Conservation (phyloP, 2,888 invertebrate genomes). For the Netelia virgata region DNA sequence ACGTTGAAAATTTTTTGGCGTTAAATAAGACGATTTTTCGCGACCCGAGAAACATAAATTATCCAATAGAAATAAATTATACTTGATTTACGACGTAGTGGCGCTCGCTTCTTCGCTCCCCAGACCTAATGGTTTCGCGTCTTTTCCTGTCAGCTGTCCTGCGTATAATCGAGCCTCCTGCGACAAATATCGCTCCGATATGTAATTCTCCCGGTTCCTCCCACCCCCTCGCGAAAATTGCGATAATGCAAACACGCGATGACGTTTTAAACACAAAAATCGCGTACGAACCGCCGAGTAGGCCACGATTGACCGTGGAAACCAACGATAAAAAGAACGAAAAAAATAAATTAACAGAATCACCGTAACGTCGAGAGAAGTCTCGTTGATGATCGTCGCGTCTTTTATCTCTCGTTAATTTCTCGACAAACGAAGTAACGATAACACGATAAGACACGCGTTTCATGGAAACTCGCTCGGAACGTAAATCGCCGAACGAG, state of each 20-base stretch:
- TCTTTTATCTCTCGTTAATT: conserved; percentile 39
- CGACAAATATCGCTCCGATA: conserved; percentile 12
- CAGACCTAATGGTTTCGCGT: neutral
- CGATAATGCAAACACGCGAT: neutral
- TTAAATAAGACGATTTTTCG: too few relatives aligned
- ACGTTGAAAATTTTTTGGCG: too few relatives aligned
- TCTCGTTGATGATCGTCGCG: conserved; percentile 8
- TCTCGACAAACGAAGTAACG: conserved; percentile 14
- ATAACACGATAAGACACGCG: conserved; percentile 5
- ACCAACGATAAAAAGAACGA: conserved; percentile 1
- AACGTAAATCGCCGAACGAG: neutral
- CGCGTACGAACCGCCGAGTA: neutral
- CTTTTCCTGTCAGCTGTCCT: conserved; percentile 17
- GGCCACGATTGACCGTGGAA: conserved; percentile 27
- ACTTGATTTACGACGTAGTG: too few relatives aligned
- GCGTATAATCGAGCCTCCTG: conserved; percentile 1
- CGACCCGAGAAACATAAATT: too few relatives aligned
- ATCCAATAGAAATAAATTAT: too few relatives aligned
- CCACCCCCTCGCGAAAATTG: neutral
- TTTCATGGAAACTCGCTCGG: neutral
- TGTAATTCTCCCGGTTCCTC: neutral
- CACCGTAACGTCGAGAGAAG: neutral
- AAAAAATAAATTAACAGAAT: neutral
- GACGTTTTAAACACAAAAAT: neutral
- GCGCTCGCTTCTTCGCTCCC: neutral